Evolutionary conservation across 2,113 vertebrate genomes (phyloP).

Genomic region (Myotis davidii): DNA sequence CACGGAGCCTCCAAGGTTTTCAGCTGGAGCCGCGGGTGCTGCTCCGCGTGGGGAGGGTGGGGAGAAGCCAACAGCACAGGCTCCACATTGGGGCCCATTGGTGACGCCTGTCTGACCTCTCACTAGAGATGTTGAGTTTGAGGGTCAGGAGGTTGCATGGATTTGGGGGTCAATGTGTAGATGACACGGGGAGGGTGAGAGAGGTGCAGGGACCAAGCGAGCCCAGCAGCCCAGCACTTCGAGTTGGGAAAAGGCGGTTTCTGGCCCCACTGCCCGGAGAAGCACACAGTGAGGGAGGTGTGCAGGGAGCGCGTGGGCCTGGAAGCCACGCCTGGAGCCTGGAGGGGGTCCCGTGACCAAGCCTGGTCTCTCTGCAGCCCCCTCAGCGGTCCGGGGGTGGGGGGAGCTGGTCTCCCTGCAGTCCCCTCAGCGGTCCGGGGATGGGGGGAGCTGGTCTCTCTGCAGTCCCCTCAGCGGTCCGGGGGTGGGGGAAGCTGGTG

Average conservation of each 20-base stretch:
- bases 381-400: too few species aligned
- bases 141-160: background rate
- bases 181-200: background rate
- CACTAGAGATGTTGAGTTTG: background rate
- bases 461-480: too few species aligned
- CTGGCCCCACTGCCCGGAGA: background rate
- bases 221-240: background rate
- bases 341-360: rapidly evolving
- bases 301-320: background rate
- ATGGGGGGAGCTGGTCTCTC: background rate
- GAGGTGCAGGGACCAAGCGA: background rate
- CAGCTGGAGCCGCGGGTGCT: background rate
- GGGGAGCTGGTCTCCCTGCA: background rate
- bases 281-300: background rate
- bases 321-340: background rate
- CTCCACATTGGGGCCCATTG: background rate
- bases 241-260: background rate
- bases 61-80: background rate
- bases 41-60: too few species aligned
- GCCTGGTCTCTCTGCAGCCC: too few species aligned
- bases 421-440: too few species aligned
- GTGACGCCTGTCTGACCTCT: rapidly evolving
- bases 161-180: background rate
- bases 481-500: background rate
- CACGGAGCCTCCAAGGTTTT: background rate